Base-by-base conservation (phyloP, 2,113 vertebrate species). In the Poeciliopsis retropinna region DNA sequence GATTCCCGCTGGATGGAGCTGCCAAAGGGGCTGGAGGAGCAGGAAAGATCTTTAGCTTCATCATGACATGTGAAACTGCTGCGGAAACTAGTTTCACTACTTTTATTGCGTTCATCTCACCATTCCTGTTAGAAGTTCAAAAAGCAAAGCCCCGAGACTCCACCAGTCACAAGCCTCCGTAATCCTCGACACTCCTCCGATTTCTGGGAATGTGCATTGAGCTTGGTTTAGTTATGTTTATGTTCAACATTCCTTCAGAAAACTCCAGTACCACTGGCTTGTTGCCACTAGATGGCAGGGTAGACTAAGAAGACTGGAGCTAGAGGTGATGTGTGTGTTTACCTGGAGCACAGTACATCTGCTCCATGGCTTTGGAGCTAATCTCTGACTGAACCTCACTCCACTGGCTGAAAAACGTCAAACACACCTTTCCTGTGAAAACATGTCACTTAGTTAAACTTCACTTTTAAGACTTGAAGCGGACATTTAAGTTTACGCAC, bases 381-480 rank as follows among this genome's bases (percentile, higher is more conserved):
- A 90, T 96, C 67, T 94, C 95, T 10, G 94, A 93, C 87, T 98
- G 97, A 86, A 99, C 97, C 62, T 99, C 97, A 25, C 96, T 95
- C 98, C 98, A 99, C 89, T 98, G 98, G 83, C 98, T 96, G 80
- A 99, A 99, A 88, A 97, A 99, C 0, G 98, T 99, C 90, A 99
- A 94, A 79, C 94, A 95, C 81, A 96, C 73, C 1, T 97, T 97
- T 85, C 98, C 98, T 99, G 90, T 80, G 66, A 62, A 84, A 67
- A 91, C 34, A 85, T 65, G 14, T 72, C 9, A 0, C 62, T 41
- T 31, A n/a, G 32, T 75, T n/a, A 75, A 39, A 60, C 66, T 77
- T 34, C 64, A 8, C 1, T 0, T 1, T 1, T 39, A 19, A 32
- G 17, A 22, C 17, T 47, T 47, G 44, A 19, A 47, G 15, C 5